Evolutionary conservation across 2,888 invertebrate species (phyloP).

Genomic region (Ennomos erosarius): DNA sequence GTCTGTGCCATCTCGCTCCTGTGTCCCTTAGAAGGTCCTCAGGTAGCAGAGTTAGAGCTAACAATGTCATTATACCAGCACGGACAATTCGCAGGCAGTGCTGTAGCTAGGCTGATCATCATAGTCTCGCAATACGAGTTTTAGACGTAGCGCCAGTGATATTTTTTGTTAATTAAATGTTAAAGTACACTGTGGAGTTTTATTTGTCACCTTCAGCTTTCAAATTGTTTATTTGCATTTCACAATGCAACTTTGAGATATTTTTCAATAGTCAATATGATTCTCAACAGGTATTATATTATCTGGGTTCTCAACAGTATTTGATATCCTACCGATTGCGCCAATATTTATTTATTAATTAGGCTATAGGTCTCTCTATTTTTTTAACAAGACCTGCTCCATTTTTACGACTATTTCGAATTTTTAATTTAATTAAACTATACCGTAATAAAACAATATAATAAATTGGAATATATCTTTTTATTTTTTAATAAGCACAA

Average conservation of each 20-base stretch:
- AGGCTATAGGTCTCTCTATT: too few relatives aligned
- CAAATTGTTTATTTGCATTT: too few relatives aligned
- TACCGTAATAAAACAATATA: slow-evolving; percentile 41
- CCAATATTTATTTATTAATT: slow-evolving; percentile 2
- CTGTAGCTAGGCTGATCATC: slow-evolving; percentile 93
- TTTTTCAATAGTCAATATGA: too few relatives aligned
- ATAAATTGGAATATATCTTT: slow-evolving; percentile 46
- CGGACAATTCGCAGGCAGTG: slow-evolving; percentile 90
- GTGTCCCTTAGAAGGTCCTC: slow-evolving; percentile 92
- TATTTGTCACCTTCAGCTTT: neutral
- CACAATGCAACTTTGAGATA: too few relatives aligned
- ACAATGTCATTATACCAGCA: slow-evolving; percentile 93
- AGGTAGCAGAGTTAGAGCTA: slow-evolving; percentile 95
- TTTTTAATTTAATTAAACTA: too few relatives aligned
- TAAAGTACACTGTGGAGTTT: neutral
- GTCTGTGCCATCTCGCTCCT: slow-evolving; percentile 91
- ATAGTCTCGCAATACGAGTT: slow-evolving; percentile 93
- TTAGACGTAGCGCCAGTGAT: slow-evolving; percentile 41
- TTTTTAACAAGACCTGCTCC: too few relatives aligned
- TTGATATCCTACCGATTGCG: slow-evolving; percentile 8
- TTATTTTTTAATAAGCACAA: slow-evolving; percentile 74
- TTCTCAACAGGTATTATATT: too few relatives aligned
- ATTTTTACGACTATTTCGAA: too few relatives aligned
- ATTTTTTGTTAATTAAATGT: slow-evolving; percentile 29
- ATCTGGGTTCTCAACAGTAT: too few relatives aligned